These are phyloP conservation scores for Drosophila subsilvestris DNA, from an alignment of 2,888 invertebrate genomes.

Conservation along the genomic window DNA sequence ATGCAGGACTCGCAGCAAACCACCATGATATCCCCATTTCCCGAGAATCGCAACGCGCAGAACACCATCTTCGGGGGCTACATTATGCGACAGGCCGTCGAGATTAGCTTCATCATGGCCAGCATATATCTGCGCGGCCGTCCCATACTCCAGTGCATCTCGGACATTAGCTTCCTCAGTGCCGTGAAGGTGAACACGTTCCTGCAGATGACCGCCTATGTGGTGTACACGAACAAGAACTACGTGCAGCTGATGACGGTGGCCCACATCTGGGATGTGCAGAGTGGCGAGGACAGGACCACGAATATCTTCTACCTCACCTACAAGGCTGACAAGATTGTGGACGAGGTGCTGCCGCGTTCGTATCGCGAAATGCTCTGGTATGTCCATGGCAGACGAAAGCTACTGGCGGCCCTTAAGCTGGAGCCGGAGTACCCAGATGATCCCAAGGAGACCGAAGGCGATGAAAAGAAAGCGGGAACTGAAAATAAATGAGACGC, in stretches of 20 bases:
- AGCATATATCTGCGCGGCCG: conserved; percentile 86
- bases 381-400: conserved; percentile 85
- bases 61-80: conserved; percentile 92
- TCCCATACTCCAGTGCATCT: conserved; percentile 87
- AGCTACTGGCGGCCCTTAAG: conserved; percentile 81
- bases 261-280: conserved; percentile 86
- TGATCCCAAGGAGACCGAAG: background rate
- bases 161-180: conserved; percentile 89
- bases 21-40: conserved; percentile 87
- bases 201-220: conserved; percentile 88
- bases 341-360: conserved; percentile 86
- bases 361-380: conserved; percentile 88
- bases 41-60: conserved; percentile 89
- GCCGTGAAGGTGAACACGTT: conserved; percentile 90
- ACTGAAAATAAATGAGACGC: conserved; percentile 43
- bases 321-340: conserved; percentile 85
- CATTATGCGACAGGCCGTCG: conserved; percentile 90
- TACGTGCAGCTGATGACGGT: conserved; percentile 88
- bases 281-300: conserved; percentile 80
- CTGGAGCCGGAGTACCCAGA: conserved; percentile 42
- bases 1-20: conserved; percentile 86
- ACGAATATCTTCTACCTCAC: conserved; percentile 90
- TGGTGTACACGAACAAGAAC: conserved; percentile 85
- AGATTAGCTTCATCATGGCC: conserved; percentile 89
- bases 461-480: background rate